phyloP scores from a whole-genome alignment of 2,113 vertebrate species.

The Calypte anna region DNA sequence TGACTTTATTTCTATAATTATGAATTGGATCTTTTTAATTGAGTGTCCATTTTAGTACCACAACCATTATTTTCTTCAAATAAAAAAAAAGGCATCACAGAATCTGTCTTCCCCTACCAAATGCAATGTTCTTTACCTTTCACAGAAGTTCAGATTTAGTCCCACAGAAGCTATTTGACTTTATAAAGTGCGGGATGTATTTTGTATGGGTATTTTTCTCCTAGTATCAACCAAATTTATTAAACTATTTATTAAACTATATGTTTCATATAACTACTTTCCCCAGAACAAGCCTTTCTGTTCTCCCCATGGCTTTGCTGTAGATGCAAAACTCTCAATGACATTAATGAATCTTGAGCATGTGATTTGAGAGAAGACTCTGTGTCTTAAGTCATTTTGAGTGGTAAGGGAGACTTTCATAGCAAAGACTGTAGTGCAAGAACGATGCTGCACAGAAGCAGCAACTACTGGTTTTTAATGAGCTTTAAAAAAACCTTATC shows the following conservation, averaged over 20 bases:
- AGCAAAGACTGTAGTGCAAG: not conserved
- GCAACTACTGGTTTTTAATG: not conserved
- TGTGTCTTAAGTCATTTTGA: not conserved
- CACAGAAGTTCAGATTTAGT: not conserved
- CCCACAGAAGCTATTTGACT: not conserved
- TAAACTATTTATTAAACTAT: slow-evolving; percentile 14
- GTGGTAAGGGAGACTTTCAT: not conserved
- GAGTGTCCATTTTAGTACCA: not conserved
- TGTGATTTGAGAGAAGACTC: not conserved
- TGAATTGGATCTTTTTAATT: not conserved
- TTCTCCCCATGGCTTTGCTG: not conserved
- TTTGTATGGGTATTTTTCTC: not conserved
- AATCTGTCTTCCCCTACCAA: not conserved
- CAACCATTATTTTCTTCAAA: not conserved
- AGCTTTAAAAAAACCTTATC: not conserved
- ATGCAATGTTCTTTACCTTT: not conserved
- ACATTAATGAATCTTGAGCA: not conserved
- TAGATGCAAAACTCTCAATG: not conserved
- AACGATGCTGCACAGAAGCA: not conserved
- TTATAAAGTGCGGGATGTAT: not conserved
- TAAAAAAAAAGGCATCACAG: not conserved
- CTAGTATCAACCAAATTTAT: not conserved
- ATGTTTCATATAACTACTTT: not conserved
- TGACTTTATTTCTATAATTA: not conserved
- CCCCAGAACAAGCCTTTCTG: not conserved